A percentile compares a stretch with the other conserved stretches of the same genome.
These are phyloP conservation scores for Camelus dromedarius DNA, from an alignment of 2,113 vertebrate species.

Conservation along the genomic window DNA sequence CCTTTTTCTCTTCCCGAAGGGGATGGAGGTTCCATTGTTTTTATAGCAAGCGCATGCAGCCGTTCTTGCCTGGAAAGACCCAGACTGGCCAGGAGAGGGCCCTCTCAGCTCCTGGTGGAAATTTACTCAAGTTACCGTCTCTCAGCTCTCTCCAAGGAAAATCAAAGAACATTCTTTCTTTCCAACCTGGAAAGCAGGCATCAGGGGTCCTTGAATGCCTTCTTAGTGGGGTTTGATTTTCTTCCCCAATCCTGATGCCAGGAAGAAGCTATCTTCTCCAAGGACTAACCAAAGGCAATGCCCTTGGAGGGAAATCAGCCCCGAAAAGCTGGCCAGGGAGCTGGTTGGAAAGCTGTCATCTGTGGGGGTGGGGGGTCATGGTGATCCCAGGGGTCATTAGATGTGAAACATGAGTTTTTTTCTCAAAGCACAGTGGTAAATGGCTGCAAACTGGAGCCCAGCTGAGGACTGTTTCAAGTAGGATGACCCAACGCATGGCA, in stretches of 20 bases:
- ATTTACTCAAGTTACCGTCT: neutral
- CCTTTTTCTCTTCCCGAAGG: neutral
- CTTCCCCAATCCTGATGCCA: conserved; percentile 15
- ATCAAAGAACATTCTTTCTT: neutral
- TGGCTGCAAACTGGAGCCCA: neutral
- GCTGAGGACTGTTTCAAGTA: neutral
- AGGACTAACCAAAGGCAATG: neutral
- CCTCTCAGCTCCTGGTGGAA: neutral
- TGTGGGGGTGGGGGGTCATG: neutral
- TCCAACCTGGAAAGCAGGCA: neutral
- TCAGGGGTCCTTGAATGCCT: neutral
- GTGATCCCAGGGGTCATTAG: neutral
- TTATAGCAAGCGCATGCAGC: neutral
- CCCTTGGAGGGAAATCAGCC: neutral
- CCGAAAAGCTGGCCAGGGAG: neutral
- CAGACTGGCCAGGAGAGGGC: neutral
- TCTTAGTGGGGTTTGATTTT: neutral
- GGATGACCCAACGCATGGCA: neutral
- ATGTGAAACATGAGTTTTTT: neutral
- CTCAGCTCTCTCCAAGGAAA: neutral
- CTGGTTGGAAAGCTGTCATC: neutral
- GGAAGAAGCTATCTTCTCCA: neutral
- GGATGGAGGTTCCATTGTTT: neutral
- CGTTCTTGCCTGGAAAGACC: neutral
- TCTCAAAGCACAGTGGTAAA: conserved; percentile 42